Evolutionary conservation across 2,888 invertebrate genomes (phyloP).

Genomic region (Aporophyla nigra): DNA sequence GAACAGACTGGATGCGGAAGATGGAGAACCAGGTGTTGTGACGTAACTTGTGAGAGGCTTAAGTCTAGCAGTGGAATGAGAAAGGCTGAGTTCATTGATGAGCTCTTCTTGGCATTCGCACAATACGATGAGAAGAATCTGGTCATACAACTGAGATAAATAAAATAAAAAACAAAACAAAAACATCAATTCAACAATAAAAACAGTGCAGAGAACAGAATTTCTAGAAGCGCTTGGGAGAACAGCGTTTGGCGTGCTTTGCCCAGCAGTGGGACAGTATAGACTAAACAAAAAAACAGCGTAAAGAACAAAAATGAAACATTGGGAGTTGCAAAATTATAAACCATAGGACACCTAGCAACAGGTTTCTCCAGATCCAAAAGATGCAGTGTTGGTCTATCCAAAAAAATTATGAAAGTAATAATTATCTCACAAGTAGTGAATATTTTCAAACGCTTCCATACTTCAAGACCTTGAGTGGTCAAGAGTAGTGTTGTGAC

Average conservation of each 20-base stretch:
- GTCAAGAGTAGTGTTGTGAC: constrained; percentile 56
- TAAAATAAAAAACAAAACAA: not conserved
- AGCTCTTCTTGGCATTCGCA: not conserved
- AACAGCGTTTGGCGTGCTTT: too few relatives aligned
- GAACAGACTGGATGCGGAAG: not conserved
- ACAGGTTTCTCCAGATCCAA: not conserved
- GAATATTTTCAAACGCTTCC: constrained; percentile 52
- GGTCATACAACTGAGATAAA: not conserved
- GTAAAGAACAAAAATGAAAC: not conserved
- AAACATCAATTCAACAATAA: too few relatives aligned
- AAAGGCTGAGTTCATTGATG: not conserved
- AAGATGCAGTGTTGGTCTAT: not conserved
- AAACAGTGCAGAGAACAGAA: too few relatives aligned
- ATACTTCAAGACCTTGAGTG: constrained; percentile 52
- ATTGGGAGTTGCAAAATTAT: not conserved
- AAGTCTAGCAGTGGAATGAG: not conserved
- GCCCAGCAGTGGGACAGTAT: too few relatives aligned
- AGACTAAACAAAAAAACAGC: not conserved
- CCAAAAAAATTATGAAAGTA: not conserved
- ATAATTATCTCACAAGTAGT: constrained; percentile 13
- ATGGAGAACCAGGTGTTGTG: not conserved
- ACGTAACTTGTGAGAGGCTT: not conserved
- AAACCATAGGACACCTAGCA: not conserved
- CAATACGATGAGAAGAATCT: not conserved
- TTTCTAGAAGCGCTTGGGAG: too few relatives aligned